Evolutionary conservation across 2,797 vertebrate genomes (phyloP).

Genomic region (Xiphorhynchus erythropygius): DNA sequence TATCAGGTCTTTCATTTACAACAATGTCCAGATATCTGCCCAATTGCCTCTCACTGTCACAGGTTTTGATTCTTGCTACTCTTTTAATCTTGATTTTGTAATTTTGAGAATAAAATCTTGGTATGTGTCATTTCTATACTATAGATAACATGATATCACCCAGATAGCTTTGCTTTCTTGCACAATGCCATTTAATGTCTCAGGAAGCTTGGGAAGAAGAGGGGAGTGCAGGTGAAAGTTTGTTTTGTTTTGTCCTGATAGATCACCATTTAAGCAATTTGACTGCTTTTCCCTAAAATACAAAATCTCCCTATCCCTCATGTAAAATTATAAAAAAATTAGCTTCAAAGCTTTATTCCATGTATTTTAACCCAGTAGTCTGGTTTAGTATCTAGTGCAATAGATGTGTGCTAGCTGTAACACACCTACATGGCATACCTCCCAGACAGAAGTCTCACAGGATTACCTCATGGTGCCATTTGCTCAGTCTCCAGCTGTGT

Average conservation of each 20-base stretch:
- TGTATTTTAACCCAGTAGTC: background rate
- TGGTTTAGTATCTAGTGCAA: background rate
- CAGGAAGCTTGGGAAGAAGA: background rate
- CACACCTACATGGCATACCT: no score
- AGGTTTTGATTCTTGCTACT: background rate
- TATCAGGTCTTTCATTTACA: background rate
- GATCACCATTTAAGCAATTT: background rate
- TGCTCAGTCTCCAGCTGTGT: background rate
- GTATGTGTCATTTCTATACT: background rate
- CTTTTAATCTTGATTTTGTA: background rate
- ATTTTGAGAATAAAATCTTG: background rate
- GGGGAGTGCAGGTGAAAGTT: rapidly evolving
- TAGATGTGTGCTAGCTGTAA: background rate
- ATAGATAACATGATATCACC: background rate
- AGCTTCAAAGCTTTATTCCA: background rate
- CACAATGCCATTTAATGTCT: background rate
- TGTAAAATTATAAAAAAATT: background rate
- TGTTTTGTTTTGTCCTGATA: background rate
- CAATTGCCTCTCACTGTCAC: background rate
- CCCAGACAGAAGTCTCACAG: background rate
- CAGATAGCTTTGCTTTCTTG: background rate
- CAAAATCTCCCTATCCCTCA: background rate
- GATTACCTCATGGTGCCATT: background rate
- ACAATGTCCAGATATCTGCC: background rate
- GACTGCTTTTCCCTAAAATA: background rate